Percentiles rank a stretch among this genome's conserved stretches.
Conservation (phyloP, 2,888 invertebrate species). For the Sphinx pinastri region DNA sequence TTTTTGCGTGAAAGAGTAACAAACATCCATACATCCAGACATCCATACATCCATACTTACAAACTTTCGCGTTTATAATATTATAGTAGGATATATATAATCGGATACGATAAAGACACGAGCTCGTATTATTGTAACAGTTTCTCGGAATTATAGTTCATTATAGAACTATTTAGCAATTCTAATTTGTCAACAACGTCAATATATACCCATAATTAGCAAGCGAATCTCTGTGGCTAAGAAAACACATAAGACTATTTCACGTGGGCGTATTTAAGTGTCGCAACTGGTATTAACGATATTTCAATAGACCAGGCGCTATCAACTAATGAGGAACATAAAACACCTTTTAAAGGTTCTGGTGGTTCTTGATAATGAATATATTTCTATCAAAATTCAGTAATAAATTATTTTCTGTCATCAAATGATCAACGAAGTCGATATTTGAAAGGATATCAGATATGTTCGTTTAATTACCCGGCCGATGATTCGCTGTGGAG, state of each 20-base stretch:
- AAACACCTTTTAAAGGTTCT: conserved; percentile 51
- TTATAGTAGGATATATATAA: no score
- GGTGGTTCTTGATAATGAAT: conserved; percentile 50
- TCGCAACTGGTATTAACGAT: conserved; percentile 47
- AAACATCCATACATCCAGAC: no score
- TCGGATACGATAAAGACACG: not conserved
- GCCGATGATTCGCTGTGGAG: conserved; percentile 62
- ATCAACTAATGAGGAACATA: conserved; percentile 51
- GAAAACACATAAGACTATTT: conserved; percentile 31
- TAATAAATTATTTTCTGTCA: conserved; percentile 53
- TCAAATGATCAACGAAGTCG: conserved; percentile 50
- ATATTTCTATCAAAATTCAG: conserved; percentile 44
- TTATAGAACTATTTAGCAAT: conserved; percentile 31
- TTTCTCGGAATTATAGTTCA: conserved; percentile 21
- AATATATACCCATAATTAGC: conserved; percentile 27
- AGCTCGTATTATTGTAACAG: not conserved
- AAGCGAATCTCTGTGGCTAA: conserved; percentile 29
- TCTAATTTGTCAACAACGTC: conserved; percentile 36
- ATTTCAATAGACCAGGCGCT: conserved; percentile 48
- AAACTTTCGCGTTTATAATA: no score
- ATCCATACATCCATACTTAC: no score
- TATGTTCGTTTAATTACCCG: conserved; percentile 60
- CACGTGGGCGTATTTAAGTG: conserved; percentile 51
- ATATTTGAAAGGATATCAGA: conserved; percentile 53
- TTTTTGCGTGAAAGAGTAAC: no score